These are phyloP conservation scores for Patiria pectinifera DNA, from an alignment of 53 echinoderm and acorn worm species.

Conservation along the genomic window DNA sequence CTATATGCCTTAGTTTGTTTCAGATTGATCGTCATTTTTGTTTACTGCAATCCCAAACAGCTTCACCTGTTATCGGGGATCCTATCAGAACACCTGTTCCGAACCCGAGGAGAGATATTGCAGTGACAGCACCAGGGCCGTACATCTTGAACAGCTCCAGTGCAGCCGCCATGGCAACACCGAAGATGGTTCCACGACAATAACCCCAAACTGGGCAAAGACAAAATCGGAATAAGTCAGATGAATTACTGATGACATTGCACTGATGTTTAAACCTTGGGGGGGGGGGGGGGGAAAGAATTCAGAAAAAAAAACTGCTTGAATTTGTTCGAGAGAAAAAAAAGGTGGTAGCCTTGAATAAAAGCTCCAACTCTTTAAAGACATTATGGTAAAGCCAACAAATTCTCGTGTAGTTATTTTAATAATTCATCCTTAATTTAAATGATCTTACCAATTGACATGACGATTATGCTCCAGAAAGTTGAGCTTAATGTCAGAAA, in stretches of 20 bases:
- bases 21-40: neutral
- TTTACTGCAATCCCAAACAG: neutral
- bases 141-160: neutral
- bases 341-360: too few relatives aligned
- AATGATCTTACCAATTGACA: neutral
- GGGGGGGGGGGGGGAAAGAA: too few relatives aligned
- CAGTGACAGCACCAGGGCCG: neutral
- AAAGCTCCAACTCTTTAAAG: too few relatives aligned
- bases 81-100: neutral
- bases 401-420: neutral
- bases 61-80: constrained; percentile 7
- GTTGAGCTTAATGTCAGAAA: neutral
- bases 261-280: neutral
- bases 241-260: neutral
- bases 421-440: neutral
- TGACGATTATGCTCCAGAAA: neutral
- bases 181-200: neutral
- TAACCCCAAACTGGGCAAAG: neutral
- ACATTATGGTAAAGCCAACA: too few relatives aligned
- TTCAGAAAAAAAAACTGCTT: too few relatives aligned
- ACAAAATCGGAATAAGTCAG: neutral
- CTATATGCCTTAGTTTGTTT: neutral
- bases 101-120: neutral
- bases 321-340: too few relatives aligned
- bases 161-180: neutral